A percentile compares a stretch with the other conserved stretches of the same genome.
These are phyloP conservation scores for Mesitornis unicolor DNA, from an alignment of 2,113 vertebrate species.

Conservation along the genomic window DNA sequence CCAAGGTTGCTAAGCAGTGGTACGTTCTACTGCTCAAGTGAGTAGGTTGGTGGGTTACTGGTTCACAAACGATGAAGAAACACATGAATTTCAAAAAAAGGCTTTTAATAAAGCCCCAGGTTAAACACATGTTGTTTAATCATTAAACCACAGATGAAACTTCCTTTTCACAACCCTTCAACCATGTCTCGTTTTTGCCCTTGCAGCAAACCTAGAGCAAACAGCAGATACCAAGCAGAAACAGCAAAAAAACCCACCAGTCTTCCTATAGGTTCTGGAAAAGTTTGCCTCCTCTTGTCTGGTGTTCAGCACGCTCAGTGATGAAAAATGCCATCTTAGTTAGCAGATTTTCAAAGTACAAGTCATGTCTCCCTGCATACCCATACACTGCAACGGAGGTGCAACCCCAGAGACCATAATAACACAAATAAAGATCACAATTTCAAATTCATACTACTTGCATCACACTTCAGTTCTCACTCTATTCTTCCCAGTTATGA, in stretches of 20 bases:
- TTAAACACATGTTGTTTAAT: not conserved
- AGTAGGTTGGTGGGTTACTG: not conserved
- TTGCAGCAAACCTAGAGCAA: not conserved
- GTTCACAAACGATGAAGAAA: not conserved
- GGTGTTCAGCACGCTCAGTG: not conserved
- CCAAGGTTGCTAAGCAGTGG: not conserved
- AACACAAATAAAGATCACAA: not conserved
- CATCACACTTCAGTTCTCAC: not conserved
- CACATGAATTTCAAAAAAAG: not conserved
- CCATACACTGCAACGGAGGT: not conserved
- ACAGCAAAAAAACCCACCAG: not conserved
- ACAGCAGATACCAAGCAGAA: not conserved
- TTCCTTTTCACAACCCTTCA: not conserved
- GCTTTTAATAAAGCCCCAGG: not conserved
- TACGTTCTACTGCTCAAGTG: not conserved
- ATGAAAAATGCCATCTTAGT: not conserved
- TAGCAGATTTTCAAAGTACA: not conserved
- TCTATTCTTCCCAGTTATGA: not conserved
- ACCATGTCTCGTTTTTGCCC: not conserved
- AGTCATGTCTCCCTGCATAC: not conserved
- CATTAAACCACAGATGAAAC: not conserved
- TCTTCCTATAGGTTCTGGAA: not conserved
- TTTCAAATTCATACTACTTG: not conserved
- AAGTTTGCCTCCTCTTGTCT: not conserved
- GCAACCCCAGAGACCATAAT: rapidly evolving